Conservation (phyloP, 2,797 vertebrate species). For the Hyperoplus immaculatus region DNA sequence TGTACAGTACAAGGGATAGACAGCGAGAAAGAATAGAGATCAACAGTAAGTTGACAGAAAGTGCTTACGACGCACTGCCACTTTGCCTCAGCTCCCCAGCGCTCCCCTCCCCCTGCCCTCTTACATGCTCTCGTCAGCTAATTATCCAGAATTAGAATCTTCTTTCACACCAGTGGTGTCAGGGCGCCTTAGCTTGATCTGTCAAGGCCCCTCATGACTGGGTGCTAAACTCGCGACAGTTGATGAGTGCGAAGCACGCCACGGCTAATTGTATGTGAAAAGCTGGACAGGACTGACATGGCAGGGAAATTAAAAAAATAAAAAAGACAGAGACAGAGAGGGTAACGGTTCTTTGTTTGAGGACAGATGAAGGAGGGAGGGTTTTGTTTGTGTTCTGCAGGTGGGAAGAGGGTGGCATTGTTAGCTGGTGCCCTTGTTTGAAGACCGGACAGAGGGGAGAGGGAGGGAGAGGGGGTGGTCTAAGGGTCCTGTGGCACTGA, state of each 20-base stretch:
- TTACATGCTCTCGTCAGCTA: conserved; percentile 86
- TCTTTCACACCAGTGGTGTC: conserved; percentile 89
- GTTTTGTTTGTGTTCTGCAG: conserved; percentile 76
- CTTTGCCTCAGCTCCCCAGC: conserved; percentile 71
- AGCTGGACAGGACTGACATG: conserved; percentile 90
- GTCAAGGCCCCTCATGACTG: conserved; percentile 82
- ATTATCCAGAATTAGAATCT: conserved; percentile 90
- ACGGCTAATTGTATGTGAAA: conserved; percentile 95
- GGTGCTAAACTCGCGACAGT: conserved; percentile 88
- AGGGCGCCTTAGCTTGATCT: conserved; percentile 86
- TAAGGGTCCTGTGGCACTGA: conserved; percentile 45
- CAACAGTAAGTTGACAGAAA: conserved; percentile 83
- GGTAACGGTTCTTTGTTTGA: conserved; percentile 61
- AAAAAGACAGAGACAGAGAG: conserved; percentile 7
- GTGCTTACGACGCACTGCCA: conserved; percentile 85
- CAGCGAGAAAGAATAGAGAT: conserved; percentile 63
- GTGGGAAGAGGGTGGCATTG: conserved; percentile 69
- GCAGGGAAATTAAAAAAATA: conserved; percentile 29
- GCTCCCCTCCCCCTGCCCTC: conserved; percentile 51
- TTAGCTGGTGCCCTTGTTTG: conserved; percentile 65
- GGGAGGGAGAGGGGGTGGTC: neutral
- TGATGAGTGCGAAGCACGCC: conserved; percentile 86
- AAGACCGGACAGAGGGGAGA: conserved; percentile 37
- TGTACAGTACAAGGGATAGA: conserved; percentile 43
- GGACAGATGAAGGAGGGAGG: conserved; percentile 68